A percentile compares a stretch with the other conserved stretches of the same genome.
phyloP scores from a whole-genome alignment of 2,797 vertebrate genomes.

The Siniperca undulata region DNA sequence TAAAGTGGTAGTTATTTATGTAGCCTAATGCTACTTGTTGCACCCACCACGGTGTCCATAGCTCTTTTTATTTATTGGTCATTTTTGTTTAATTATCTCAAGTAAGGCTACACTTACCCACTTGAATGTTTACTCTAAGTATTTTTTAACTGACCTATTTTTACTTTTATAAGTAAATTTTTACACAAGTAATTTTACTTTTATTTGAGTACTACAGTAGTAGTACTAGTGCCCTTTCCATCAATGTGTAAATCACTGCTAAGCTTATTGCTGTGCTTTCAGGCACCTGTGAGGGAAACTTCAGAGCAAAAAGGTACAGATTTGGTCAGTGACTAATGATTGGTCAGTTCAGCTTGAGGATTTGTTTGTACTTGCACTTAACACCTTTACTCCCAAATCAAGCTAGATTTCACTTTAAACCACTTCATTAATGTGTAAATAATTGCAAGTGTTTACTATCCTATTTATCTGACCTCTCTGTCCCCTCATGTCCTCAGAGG shows the following conservation, averaged over 20 bases:
- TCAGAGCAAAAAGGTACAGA: neutral
- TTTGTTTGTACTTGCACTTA: slow-evolving; percentile 14
- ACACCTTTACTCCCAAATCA: slow-evolving; percentile 23
- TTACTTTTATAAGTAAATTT: too few species aligned
- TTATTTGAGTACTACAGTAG: neutral
- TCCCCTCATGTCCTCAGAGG: slow-evolving; percentile 19
- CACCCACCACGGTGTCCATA: too few species aligned
- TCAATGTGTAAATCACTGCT: neutral
- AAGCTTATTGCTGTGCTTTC: neutral
- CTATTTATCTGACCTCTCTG: slow-evolving; percentile 47
- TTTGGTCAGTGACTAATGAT: slow-evolving; percentile 22
- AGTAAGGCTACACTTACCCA: too few species aligned
- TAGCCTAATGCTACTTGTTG: too few species aligned
- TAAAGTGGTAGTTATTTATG: too few species aligned
- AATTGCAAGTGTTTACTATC: slow-evolving; percentile 17
- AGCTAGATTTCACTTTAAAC: slow-evolving; percentile 35
- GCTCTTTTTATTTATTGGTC: too few species aligned
- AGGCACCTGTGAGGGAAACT: neutral
- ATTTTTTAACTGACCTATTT: too few species aligned
- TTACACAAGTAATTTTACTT: neutral
- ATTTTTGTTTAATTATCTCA: too few species aligned
- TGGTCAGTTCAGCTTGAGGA: neutral
- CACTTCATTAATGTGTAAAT: slow-evolving; percentile 38
- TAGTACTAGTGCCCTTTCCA: neutral
- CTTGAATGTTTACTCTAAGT: too few species aligned